A percentile compares a stretch with the other conserved stretches of the same genome.
phyloP scores from a whole-genome alignment of 2,888 invertebrate genomes.

The Helleia helle region DNA sequence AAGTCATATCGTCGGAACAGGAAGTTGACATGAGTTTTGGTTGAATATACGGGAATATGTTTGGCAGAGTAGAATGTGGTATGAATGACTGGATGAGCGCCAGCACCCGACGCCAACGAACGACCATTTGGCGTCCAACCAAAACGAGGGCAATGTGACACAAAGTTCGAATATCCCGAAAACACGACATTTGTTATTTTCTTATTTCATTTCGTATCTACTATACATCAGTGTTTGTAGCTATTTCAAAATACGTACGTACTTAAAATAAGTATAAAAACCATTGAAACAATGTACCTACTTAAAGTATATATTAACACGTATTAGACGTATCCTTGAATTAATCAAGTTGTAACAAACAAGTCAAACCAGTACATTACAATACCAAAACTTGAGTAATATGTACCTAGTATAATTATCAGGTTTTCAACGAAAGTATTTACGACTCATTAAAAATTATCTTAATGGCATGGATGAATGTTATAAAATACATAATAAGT shows the following conservation, averaged over 20 bases:
- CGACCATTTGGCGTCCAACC: slow-evolving; percentile 40
- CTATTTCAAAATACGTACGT: no score
- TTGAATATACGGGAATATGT: slow-evolving; percentile 31
- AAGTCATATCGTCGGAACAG: slow-evolving; percentile 39
- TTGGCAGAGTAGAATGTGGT: slow-evolving; percentile 18
- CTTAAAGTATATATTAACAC: no score
- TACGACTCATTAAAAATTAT: background rate
- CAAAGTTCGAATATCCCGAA: slow-evolving; percentile 26
- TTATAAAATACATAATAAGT: slow-evolving; percentile 1
- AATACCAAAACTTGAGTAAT: no score
- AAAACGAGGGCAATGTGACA: slow-evolving; percentile 44
- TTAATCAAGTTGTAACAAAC: no score
- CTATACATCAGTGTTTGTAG: no score
- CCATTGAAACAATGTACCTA: no score
- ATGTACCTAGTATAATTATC: no score
- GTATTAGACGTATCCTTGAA: no score
- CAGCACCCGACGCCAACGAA: slow-evolving; percentile 23
- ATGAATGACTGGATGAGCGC: slow-evolving; percentile 43
- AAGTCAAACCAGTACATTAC: no score
- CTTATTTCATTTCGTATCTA: no score
- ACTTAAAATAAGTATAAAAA: no score
- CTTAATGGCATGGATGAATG: background rate
- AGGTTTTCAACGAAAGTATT: background rate
- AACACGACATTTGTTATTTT: no score
- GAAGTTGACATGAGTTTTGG: slow-evolving; percentile 37